Base-by-base conservation (phyloP, 2,797 vertebrate genomes). In the Pangasius djambal region DNA sequence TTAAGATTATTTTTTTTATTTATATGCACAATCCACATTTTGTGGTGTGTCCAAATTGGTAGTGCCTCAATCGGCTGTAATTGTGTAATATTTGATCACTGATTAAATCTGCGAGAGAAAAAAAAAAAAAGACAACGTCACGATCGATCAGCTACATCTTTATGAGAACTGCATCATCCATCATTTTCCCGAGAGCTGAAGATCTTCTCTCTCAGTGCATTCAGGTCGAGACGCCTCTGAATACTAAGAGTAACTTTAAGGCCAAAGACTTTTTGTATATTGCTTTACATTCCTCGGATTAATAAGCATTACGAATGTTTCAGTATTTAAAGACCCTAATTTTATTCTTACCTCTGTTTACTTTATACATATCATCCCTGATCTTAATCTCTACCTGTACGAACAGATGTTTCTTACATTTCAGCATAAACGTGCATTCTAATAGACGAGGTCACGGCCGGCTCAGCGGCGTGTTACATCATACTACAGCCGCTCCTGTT, bases 391-490 rank as follows among this genome's bases (percentile, higher is more conserved):
- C 65, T 16, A 34, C n/a, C 12, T 15, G n/a, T 16, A 57, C 7
- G 50, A 55, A 34, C n/a, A 57, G 77, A 55, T 20, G 77, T 57
- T 79, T 79, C 75, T 78, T n/a, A n/a, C 25, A n/a, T 52, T 78
- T 78, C 48, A 16, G 10, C 48, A 20, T 20, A 20, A 72, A 72
- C 18, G 22, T 40, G 18, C 34, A 20, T 74, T 74, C 40, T 28
- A 48, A 13, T 20, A 20, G 77, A 31, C 3, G 13, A 78, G 75
- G 75, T 55, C 28, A 79, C 7, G 15, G 50, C 50, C 15, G 28
- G 48, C n/a, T 55, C 15, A 31, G 75, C 6, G 75, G 8, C 9
- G 15, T 6, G 74, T 18, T 52, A 55, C 18, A 52, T 37, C 2
- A 9, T 2, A 59, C 25, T 6, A 82, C 55, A 59, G 34, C 57